Conservation (phyloP, 1,140 invertebrate species). For the Yoshiicerus persimilis region DNA sequence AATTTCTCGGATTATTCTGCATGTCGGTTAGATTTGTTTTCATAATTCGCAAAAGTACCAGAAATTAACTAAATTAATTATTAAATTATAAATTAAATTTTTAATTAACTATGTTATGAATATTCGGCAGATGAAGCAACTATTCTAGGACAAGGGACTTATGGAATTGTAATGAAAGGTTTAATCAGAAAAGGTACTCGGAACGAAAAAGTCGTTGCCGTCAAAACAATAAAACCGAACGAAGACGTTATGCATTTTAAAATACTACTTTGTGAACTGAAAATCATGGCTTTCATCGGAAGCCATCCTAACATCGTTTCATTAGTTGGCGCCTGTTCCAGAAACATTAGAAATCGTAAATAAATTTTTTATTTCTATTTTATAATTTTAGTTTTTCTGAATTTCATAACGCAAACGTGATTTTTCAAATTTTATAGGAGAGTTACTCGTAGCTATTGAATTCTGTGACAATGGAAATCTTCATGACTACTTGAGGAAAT, state of each 20-base stretch:
- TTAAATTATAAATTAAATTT: too few relatives aligned
- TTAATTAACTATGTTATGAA: too few relatives aligned
- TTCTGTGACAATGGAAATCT: constrained; percentile 33
- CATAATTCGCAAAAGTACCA: neutral
- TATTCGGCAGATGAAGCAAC: neutral
- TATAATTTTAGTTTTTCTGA: too few relatives aligned
- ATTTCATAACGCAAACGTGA: too few relatives aligned
- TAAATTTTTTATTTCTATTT: neutral
- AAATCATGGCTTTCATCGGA: constrained; percentile 56
- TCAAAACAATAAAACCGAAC: constrained; percentile 51
- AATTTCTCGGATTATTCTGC: neutral
- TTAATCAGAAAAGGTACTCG: neutral
- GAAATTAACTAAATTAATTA: too few relatives aligned
- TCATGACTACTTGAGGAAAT: neutral
- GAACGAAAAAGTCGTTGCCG: constrained; percentile 52
- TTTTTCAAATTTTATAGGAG: neutral
- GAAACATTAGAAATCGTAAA: constrained; percentile 49
- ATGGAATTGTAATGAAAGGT: constrained; percentile 59
- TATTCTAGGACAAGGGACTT: constrained; percentile 58
- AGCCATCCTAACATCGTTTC: constrained; percentile 61
- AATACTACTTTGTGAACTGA: constrained; percentile 60
- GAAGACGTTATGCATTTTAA: constrained; percentile 51
- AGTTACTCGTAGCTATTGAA: constrained; percentile 30
- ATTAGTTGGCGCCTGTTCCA: constrained; percentile 60
- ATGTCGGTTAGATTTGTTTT: neutral